Percentiles rank a stretch among this genome's conserved stretches.
Evolutionary conservation across 2,888 invertebrate genomes (phyloP).

Genomic region (Nymphalis polychloros): DNA sequence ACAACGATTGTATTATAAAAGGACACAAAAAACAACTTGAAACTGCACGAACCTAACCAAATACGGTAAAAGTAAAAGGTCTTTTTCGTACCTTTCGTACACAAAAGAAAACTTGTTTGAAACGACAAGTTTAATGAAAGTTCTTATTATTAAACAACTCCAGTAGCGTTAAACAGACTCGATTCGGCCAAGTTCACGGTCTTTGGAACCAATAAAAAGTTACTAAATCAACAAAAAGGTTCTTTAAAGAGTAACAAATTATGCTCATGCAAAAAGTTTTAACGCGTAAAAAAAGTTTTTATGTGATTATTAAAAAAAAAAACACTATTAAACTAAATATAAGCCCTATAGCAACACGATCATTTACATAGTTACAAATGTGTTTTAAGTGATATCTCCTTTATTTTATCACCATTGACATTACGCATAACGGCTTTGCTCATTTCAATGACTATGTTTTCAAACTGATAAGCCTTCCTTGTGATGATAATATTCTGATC

Average conservation of each 20-base stretch:
- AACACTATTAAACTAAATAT: neutral
- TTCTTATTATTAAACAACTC: slow-evolving; percentile 1
- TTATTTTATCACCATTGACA: slow-evolving; percentile 4
- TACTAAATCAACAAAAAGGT: slow-evolving; percentile 2
- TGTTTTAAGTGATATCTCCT: neutral
- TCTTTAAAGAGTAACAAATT: neutral
- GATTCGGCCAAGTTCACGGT: slow-evolving; percentile 22
- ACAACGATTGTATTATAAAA: neutral
- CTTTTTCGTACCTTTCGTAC: neutral
- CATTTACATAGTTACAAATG: neutral
- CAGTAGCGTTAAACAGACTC: slow-evolving; percentile 17
- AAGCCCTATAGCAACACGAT: neutral
- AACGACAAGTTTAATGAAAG: slow-evolving; percentile 6
- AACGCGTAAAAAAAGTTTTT: neutral
- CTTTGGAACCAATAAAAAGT: slow-evolving; percentile 12
- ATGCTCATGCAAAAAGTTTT: neutral
- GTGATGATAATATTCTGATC: neutral
- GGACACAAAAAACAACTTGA: slow-evolving; percentile 5
- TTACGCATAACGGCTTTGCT: neutral
- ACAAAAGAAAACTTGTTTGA: slow-evolving; percentile 6
- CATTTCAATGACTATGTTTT: slow-evolving; percentile 5
- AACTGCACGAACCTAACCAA: neutral
- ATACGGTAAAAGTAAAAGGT: slow-evolving; percentile 16
- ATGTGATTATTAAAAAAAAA: neutral
- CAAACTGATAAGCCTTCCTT: slow-evolving; percentile 9